phyloP scores from a whole-genome alignment of 2,888 invertebrate species.

The Nowickia ferox region DNA sequence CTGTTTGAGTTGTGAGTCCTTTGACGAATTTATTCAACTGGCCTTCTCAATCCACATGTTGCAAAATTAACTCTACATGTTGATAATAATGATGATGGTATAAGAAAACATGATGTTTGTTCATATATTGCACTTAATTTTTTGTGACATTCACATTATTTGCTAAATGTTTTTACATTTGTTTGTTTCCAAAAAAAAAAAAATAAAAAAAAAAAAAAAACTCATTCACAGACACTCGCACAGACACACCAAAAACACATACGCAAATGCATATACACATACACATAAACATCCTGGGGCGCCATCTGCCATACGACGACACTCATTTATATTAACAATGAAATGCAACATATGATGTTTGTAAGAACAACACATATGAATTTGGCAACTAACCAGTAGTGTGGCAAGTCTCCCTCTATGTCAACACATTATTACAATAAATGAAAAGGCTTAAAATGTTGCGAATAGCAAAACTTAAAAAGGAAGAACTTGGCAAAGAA shows the following conservation, averaged over 20 bases:
- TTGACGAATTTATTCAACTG: neutral
- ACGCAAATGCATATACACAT: neutral
- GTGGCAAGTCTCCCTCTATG: conserved; percentile 44
- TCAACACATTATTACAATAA: conserved; percentile 59
- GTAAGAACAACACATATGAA: conserved; percentile 32
- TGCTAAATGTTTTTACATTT: conserved; percentile 64
- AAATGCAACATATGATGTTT: conserved; percentile 42
- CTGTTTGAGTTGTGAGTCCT: too few relatives aligned
- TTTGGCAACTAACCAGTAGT: conserved; percentile 57
- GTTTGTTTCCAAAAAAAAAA: conserved; percentile 13
- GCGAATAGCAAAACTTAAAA: conserved; percentile 6
- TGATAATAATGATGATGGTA: conserved; percentile 43
- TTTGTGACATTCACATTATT: conserved; percentile 69
- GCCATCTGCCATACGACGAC: conserved; percentile 57
- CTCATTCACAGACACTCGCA: neutral
- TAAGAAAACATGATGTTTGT: conserved; percentile 60
- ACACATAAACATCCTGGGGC: conserved; percentile 45
- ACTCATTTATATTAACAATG: conserved; percentile 44
- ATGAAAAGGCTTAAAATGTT: conserved; percentile 52
- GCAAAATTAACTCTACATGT: conserved; percentile 48
- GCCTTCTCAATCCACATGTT: conserved; percentile 38
- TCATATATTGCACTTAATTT: conserved; percentile 69
- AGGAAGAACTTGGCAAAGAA: conserved; percentile 20
- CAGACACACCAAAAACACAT: neutral
- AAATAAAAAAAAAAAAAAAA: neutral